Evolutionary conservation across 2,888 invertebrate species (phyloP).

Genomic region (Melinaea marsaeus): DNA sequence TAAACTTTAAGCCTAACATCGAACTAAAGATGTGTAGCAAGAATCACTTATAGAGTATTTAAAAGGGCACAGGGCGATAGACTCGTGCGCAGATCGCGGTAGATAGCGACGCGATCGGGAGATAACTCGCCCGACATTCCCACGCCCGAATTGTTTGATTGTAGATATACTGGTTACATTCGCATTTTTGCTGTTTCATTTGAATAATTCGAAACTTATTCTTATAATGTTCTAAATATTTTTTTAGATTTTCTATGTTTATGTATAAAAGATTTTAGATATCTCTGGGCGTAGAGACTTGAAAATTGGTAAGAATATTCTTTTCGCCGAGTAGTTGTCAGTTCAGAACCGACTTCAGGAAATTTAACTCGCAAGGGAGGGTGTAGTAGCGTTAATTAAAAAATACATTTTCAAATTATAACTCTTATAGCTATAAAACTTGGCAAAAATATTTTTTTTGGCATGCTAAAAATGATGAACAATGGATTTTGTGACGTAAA

Average conservation of each 20-base stretch:
- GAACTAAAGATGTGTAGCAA: conserved; percentile 17
- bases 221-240: background rate
- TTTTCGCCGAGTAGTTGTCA: too few species aligned
- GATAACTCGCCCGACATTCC: conserved; percentile 44
- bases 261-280: too few species aligned
- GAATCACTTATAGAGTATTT: conserved; percentile 25
- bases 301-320: too few species aligned
- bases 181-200: conserved; percentile 1
- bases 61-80: conserved; percentile 31
- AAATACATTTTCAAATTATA: too few species aligned
- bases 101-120: conserved; percentile 45
- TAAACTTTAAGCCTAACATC: conserved; percentile 9
- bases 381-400: too few species aligned
- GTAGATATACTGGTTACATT: conserved; percentile 21
- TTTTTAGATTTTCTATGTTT: background rate
- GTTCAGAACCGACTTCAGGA: too few species aligned
- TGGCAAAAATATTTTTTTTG: too few species aligned
- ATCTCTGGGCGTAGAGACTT: too few species aligned
- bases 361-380: too few species aligned
- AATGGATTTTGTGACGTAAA: too few species aligned
- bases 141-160: conserved; percentile 37
- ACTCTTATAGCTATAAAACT: too few species aligned
- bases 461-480: too few species aligned
- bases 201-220: background rate
- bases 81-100: conserved; percentile 37